Evolutionary conservation across 2,888 invertebrate genomes (phyloP), one percentile per base, ranked within the genome.

Genomic region (Himalopsyche japonica): DNA sequence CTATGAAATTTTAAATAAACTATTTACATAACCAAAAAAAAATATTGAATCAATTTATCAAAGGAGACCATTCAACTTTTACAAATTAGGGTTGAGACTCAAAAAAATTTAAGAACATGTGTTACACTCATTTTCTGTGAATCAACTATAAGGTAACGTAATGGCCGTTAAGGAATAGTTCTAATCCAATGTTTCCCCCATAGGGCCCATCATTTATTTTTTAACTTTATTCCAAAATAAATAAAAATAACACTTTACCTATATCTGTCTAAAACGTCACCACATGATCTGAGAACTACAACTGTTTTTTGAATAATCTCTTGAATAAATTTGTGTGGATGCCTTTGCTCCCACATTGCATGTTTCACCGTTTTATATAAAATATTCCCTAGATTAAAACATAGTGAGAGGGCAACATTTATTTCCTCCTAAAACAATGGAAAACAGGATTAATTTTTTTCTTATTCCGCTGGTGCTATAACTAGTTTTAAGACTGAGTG

Each of bases 281-380:
- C 95, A 85, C 94, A 89, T 86, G 93, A 89, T n/a, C 93, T 90
- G 89, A 95, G 92, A 10, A 91, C 89, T 89, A 93, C 92, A 87
- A 92, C 93, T 76, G 93, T 91, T 87, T 93, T 92, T 85, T 92
- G 93, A 20, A 93, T 90, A 83, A 93, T 90, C 80, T 92, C 92
- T 85, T 91, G 89, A 81, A 91, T 90, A 1, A 90, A 90, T 88
- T 92, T 91, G 77, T 91, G 90, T 57, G 88, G 89, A 81, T 92
- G 91, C 43, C 92, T 90, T 10, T 88, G 85, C 49, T 90, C 89
- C 94, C 95, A 95, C 86, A 94, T 92, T 49, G 89, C 89, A 27
- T 93, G 92, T 88, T 89, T 91, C 0, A 95, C 89, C 88, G 93
- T 93, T 48, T 92, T 90, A 30, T 91, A 89, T 80, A 95, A 88